Base-by-base conservation (phyloP, 92 coral and sea anemone species). In the Micromussa lordhowensis region DNA sequence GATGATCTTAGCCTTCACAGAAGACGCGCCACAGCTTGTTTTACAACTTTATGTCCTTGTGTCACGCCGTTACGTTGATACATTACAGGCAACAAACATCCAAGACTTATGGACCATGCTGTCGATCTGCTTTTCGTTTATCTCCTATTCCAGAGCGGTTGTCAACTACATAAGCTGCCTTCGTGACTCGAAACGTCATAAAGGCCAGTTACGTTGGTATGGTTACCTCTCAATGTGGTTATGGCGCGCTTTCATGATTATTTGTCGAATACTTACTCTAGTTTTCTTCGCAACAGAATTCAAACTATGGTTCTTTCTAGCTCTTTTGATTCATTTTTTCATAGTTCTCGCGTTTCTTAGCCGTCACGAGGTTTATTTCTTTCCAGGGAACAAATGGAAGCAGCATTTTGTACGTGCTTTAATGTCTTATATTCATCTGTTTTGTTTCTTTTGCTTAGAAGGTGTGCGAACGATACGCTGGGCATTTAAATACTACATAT, bases 1-100 rank as follows among this genome's bases (percentile, higher is more conserved):
- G 74, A 95, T 95, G 98, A 93, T 95, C 31, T 80, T 95, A 16
- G 98, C 98, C 28, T 95, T 95, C 68, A 95, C 98, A 30, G 98
- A 95, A 80, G 98, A 95, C 53, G 96, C 95, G 2, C 98, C 98
- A 0, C 98, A 95, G 64, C 95, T 95, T 21, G 96, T 95, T 54
- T 86, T 95, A 0, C 98, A 95, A 72, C 91, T 95, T 29, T 95
- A 95, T 57, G 91, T 95, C 8, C 96, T 95, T 7, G 80, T 95
- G 30, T 80, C 95, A 32, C 84, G 91, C 59, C 89, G 80, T n/a
- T 85, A 71, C 53, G 88, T 91, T 54, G 81, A 86, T 13, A 70
- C 82, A 1, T 87, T 95, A 11, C 44, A 87, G 15, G 80, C 96
- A 32, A 82, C 89, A 29, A 90, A 90, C 19, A 34, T 93, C 18